These are phyloP conservation scores for Furnarius figulus DNA, from an alignment of 2,113 vertebrate species.

Conservation along the genomic window DNA sequence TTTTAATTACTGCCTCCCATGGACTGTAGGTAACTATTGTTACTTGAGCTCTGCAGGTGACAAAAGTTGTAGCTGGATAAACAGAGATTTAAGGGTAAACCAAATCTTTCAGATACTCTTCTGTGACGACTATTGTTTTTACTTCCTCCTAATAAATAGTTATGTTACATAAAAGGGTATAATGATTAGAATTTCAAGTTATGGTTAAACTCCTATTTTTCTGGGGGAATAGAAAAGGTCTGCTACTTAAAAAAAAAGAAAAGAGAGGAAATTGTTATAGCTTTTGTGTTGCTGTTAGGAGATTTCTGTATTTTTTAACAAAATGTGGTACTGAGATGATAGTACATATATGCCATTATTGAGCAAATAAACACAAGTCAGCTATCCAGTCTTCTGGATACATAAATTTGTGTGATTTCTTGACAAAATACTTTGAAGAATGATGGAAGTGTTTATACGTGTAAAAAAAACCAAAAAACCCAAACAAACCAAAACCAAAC, in stretches of 20 bases:
- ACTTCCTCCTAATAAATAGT: neutral
- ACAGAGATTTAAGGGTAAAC: neutral
- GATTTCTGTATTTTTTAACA: neutral
- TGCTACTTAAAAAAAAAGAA: neutral
- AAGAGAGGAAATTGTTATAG: neutral
- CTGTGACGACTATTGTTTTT: neutral
- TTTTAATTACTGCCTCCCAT: conserved; percentile 13
- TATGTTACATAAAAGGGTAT: neutral
- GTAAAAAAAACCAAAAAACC: neutral
- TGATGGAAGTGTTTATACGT: neutral
- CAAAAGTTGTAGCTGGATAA: neutral
- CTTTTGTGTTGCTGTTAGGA: neutral
- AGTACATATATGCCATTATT: neutral
- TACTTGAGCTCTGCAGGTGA: neutral
- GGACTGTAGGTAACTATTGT: neutral
- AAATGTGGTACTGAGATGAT: neutral
- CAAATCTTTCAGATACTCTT: neutral
- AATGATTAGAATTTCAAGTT: neutral
- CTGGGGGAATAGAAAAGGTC: neutral
- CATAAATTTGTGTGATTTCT: neutral
- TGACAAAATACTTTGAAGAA: neutral
- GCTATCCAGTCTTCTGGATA: neutral
- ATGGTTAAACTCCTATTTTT: neutral
- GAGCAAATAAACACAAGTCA: neutral
- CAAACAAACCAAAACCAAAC: neutral